Evolutionary conservation across 1,140 invertebrate species (phyloP).

Genomic region (Bursaphelenchus mucronatus): DNA sequence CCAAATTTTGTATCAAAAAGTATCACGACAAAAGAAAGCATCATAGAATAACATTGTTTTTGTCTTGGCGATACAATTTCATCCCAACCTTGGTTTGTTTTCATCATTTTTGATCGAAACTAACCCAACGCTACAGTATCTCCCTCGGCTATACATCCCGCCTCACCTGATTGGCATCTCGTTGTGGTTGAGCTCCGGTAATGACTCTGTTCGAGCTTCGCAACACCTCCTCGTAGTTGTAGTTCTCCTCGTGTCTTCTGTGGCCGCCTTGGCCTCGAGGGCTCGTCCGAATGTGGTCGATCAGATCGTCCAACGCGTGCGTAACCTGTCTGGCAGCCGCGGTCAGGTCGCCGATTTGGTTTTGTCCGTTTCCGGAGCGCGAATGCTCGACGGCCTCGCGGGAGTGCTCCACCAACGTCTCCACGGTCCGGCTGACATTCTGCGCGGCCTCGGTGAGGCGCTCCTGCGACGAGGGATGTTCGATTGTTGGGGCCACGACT

Average conservation of each 20-base stretch:
- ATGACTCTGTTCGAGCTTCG: conserved; percentile 80
- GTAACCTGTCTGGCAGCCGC: conserved; percentile 82
- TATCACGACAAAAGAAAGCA: too few relatives aligned
- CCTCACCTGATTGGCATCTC: neutral
- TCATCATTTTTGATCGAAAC: too few relatives aligned
- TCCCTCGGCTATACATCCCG: too few relatives aligned
- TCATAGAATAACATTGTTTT: too few relatives aligned
- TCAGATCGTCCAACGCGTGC: conserved; percentile 78
- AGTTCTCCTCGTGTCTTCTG: conserved; percentile 57
- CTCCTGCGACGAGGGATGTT: conserved; percentile 84
- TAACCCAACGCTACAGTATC: too few relatives aligned
- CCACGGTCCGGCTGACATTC: conserved; percentile 80
- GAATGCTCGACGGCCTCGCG: conserved; percentile 66
- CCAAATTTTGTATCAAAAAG: too few relatives aligned
- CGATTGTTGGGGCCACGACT: conserved; percentile 72
- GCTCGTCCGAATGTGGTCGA: conserved; percentile 78
- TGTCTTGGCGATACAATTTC: too few relatives aligned
- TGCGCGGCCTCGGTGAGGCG: conserved; percentile 86
- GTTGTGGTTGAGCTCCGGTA: conserved; percentile 64
- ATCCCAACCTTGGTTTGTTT: too few relatives aligned
- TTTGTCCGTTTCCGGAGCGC: conserved; percentile 45
- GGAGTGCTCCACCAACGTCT: conserved; percentile 80
- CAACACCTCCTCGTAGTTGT: conserved; percentile 60
- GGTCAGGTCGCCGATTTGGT: conserved; percentile 73
- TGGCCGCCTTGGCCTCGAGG: conserved; percentile 45